Evolutionary conservation across 1,140 invertebrate species (phyloP), one percentile per base, ranked within the genome.

Genomic region (Propsilocerus akamusi): DNA sequence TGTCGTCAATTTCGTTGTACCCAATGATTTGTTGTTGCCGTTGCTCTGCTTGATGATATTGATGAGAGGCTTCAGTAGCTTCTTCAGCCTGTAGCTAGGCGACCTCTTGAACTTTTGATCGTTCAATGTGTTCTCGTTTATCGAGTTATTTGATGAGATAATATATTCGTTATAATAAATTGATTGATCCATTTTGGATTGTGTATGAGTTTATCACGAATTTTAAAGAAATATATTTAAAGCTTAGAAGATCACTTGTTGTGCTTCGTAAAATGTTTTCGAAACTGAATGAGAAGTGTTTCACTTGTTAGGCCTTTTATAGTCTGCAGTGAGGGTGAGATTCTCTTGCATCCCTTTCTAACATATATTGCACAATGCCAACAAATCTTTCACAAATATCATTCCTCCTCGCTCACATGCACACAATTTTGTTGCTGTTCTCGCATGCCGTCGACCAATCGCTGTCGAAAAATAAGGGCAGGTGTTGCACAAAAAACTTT

Each of bases 1-100:
- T 30, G 14, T 51, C 26, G 25, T 32, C 0, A 62, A 64, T 48
- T 62, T 58, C 30, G 60, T 47, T 20, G 60, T 61, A 51, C 56
- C 56, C 54, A 24, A 49, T 51, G n/a, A 55, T 37, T 28, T 48
- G 56, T 52, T 32, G 24, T 41, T 50, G 23, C 47, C 57, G 56
- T 8, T 56, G 37, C 12, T 58, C 49, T 53, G 62, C 59, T 48
- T 61, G 58, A 25, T 64, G 60, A 46, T 64, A 53, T 60, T 61
- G 53, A 65, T 63, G 53, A 65, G 48, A 2, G 62, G 62, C 56
- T 62, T 62, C 58, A 75, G 53, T 48, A 75, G 67, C 32, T 72
- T 68, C 57, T 74, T 75, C 57, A 75, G 64, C 59, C 70, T 72
- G 60, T 72, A 72, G 55, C 66, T 67, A 59, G 70, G 68, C 46